phyloP scores from a whole-genome alignment of 35 echinoderm and acorn worm species.

The Ophioderma brevispina region DNA sequence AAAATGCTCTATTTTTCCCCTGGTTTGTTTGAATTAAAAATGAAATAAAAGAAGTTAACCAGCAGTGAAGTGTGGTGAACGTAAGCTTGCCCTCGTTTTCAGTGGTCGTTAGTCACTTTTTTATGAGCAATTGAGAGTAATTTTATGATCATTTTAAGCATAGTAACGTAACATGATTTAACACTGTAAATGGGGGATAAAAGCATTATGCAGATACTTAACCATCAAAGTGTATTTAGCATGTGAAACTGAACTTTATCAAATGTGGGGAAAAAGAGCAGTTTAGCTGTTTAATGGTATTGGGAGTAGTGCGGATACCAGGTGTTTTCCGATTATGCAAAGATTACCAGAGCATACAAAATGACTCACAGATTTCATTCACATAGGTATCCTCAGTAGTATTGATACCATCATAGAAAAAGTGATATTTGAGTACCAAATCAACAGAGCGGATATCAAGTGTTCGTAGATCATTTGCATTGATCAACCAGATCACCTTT shows the following conservation, averaged over 20 bases:
- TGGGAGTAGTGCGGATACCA: neutral
- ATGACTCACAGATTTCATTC: neutral
- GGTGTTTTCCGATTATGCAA: neutral
- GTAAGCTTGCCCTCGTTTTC: neutral
- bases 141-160: neutral
- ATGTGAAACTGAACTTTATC: neutral
- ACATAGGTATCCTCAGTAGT: neutral
- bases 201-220: neutral
- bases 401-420: neutral
- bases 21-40: too few relatives aligned
- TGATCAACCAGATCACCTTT: conserved; percentile 8
- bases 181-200: neutral
- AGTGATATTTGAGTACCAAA: neutral
- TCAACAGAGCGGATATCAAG: neutral
- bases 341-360: neutral
- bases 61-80: too few relatives aligned
- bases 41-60: too few relatives aligned
- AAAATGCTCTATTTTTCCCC: too few relatives aligned
- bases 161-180: neutral
- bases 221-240: neutral
- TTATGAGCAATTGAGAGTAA: neutral
- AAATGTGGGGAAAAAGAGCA: neutral
- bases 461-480: neutral
- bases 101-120: neutral
- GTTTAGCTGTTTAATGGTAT: neutral